These are phyloP conservation scores for Damaliscus lunatus DNA, from an alignment of 2,113 vertebrate species.

Conservation along the genomic window DNA sequence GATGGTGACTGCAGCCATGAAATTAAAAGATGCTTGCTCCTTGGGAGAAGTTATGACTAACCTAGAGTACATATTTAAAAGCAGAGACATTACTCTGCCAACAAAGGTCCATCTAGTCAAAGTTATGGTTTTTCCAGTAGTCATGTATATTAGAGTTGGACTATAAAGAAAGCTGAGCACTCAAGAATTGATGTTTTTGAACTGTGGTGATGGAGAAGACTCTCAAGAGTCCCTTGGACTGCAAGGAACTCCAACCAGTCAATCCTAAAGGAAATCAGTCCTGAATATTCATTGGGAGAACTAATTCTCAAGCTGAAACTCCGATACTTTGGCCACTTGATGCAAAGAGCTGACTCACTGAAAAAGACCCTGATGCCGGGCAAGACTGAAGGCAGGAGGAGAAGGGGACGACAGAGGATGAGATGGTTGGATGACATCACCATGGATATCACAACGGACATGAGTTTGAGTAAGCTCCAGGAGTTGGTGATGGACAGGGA, in stretches of 20 bases:
- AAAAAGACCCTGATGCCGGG: not conserved
- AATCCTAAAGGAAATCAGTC: not conserved
- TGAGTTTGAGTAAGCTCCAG: not conserved
- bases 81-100: not conserved
- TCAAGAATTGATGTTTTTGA: not conserved
- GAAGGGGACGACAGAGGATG: not conserved
- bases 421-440: not conserved
- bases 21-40: not conserved
- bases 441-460: not conserved
- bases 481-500: not conserved
- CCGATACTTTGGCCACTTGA: not conserved
- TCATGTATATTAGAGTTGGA: not conserved
- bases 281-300: not conserved
- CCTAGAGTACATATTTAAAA: not conserved
- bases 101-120: not conserved
- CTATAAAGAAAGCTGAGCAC: not conserved
- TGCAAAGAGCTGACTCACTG: not conserved
- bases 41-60: not conserved
- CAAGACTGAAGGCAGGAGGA: not conserved
- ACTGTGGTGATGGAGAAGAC: not conserved
- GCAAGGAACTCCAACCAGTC: not conserved
- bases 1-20: not conserved
- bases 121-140: not conserved
- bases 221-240: not conserved
- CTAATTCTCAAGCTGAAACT: not conserved